Evolutionary conservation across 2,797 vertebrate genomes (phyloP).

Genomic region (Bucorvus abyssinicus): DNA sequence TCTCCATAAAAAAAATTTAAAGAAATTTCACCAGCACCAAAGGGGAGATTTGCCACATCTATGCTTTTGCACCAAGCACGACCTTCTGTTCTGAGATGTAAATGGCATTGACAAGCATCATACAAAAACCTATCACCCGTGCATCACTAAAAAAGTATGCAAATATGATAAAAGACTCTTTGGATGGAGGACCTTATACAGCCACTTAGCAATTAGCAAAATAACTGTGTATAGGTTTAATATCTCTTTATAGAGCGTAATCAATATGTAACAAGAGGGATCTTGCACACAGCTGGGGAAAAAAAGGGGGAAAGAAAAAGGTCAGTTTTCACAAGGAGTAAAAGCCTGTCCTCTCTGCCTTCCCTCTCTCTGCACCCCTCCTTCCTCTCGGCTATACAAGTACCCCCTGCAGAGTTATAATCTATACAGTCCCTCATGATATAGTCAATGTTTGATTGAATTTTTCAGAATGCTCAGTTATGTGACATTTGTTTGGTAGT

Average conservation of each 20-base stretch:
- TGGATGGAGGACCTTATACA: not conserved
- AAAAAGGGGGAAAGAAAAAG: not conserved
- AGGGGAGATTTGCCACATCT: not conserved
- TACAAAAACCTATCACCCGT: not conserved
- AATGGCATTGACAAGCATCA: not conserved
- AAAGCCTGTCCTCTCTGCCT: not conserved
- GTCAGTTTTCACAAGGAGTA: not conserved
- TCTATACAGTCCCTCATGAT: not conserved
- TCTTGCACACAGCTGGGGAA: not conserved
- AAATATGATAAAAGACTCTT: not conserved
- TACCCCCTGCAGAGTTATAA: not conserved
- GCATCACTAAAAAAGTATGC: not conserved
- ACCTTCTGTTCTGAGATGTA: rapidly evolving
- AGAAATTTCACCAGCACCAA: not conserved
- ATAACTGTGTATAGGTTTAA: not conserved
- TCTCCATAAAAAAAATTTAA: not conserved
- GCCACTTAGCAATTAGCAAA: not conserved
- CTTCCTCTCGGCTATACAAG: not conserved
- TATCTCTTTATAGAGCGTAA: not conserved
- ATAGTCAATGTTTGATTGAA: conserved; percentile 25
- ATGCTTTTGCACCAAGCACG: not conserved
- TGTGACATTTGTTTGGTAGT: conserved; percentile 37
- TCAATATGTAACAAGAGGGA: not conserved
- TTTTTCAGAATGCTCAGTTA: conserved; percentile 60
- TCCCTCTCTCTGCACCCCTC: not conserved